Base-by-base conservation (phyloP, 2,113 vertebrate genomes). In the Macroglossus sobrinus region DNA sequence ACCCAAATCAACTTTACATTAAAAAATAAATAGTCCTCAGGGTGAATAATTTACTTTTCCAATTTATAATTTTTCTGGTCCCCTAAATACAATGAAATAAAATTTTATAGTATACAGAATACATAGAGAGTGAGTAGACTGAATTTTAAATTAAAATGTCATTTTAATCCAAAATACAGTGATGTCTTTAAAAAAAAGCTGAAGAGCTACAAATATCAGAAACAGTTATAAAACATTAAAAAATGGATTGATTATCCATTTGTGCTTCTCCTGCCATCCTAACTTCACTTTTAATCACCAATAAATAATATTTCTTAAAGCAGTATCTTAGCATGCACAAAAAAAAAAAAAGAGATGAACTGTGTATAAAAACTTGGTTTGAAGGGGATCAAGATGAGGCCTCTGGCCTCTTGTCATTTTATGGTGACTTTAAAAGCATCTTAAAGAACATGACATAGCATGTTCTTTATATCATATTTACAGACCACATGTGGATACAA, bases 81-180 rank as follows among this genome's bases (percentile, higher is more conserved):
- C 53, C 16, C 84, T 86, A 84, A 89, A 64, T 89, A 89, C 18
- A 89, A 64, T 80, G 28, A n/a, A 81, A 50, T 50, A 71, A 90
- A 92, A 89, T 88, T 5, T 50, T 80, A 28, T 4, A 93, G 24
- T 28, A 80, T 69, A 81, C 2, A 71, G 40, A 92, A 93, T 47
- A 80, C 10, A 75, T 12, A 84, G 21, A 85, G 21, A 64, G 33
- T 61, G 11, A 88, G 28, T 43, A 86, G 38, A 89, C 9, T 92
- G 5, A 19, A 89, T 92, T 97, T 89, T 69, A 19, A 88, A 71
- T 86, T 82, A 93, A 93, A 96, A 95, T 86, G 53, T 82, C 64
- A 76, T 84, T 40, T 63, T 68, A 33, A 76, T 24, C 22, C 84
- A 96, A 85, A 86, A 76, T 72, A 50, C 50, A 50, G 79, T 59